Percentiles rank a stretch among this genome's conserved stretches.
These are phyloP conservation scores for Brachirus orientalis DNA, from an alignment of 2,113 vertebrate species.

Conservation along the genomic window DNA sequence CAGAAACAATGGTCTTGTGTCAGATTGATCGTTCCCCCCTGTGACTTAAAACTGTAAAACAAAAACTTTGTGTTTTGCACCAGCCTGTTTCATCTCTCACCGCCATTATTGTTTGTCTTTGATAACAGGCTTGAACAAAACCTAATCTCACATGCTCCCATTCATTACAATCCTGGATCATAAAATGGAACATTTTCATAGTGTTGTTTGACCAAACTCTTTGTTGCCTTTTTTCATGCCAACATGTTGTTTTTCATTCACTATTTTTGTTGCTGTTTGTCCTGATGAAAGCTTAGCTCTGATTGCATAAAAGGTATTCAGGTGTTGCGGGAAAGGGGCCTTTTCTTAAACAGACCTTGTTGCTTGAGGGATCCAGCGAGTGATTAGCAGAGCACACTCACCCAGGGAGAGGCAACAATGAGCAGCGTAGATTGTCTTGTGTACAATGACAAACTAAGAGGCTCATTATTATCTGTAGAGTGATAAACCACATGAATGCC, in stretches of 20 bases:
- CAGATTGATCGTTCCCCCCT: constrained; percentile 60
- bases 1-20: constrained; percentile 71
- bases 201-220: constrained; percentile 38
- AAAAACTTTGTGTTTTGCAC: constrained; percentile 67
- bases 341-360: constrained; percentile 49
- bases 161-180: constrained; percentile 66
- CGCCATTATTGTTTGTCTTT: constrained; percentile 61
- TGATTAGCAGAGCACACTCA: constrained; percentile 51
- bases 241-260: constrained; percentile 21
- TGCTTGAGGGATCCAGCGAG: constrained; percentile 41
- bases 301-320: constrained; percentile 49
- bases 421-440: constrained; percentile 59
- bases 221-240: constrained; percentile 27
- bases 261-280: constrained; percentile 34
- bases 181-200: constrained; percentile 53
- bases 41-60: constrained; percentile 48
- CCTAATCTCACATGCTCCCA: constrained; percentile 69
- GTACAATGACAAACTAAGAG: constrained; percentile 66
- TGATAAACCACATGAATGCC: constrained; percentile 69
- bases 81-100: constrained; percentile 53
- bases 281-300: constrained; percentile 37
- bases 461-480: constrained; percentile 70
- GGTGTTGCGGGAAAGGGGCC: constrained; percentile 32
- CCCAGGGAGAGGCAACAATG: constrained; percentile 58
- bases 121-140: constrained; percentile 67